Conservation (phyloP, 2,888 invertebrate genomes). For the Mimas tiliae region DNA sequence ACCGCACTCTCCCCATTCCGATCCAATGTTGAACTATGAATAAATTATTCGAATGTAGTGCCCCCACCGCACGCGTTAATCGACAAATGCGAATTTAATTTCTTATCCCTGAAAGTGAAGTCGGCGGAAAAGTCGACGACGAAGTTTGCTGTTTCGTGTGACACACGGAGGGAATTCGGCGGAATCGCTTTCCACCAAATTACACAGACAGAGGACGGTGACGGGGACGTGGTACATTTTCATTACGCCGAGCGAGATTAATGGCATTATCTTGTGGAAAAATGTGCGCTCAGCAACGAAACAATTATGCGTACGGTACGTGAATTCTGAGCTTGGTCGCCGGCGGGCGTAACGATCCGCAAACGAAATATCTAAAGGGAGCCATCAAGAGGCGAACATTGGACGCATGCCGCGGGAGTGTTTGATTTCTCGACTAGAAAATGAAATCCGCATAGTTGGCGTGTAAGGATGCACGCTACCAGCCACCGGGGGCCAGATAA, state of each 20-base stretch:
- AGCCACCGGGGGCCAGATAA: conserved; percentile 50
- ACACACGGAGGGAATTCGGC: conserved; percentile 53
- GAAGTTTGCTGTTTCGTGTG: conserved; percentile 46
- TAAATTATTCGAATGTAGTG: conserved; percentile 51
- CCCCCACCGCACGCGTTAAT: conserved; percentile 1
- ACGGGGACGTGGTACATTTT: conserved; percentile 63
- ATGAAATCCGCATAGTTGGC: conserved; percentile 66
- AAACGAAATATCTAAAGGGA: conserved; percentile 60
- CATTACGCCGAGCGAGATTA: conserved; percentile 70
- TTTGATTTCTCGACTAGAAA: conserved; percentile 81
- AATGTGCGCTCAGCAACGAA: conserved; percentile 64
- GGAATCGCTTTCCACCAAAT: conserved; percentile 61
- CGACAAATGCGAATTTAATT: conserved; percentile 55
- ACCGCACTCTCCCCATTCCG: conserved; percentile 45
- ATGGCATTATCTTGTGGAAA: conserved; percentile 75
- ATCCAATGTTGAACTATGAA: conserved; percentile 66
- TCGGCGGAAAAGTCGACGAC: conserved; percentile 41
- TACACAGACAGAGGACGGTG: conserved; percentile 51
- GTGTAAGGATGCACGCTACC: conserved; percentile 48
- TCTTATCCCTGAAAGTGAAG: conserved; percentile 50
- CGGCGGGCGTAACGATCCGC: conserved; percentile 56
- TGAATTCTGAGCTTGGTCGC: conserved; percentile 45
- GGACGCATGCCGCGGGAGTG: conserved; percentile 60
- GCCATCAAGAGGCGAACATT: conserved; percentile 55
- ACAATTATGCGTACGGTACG: conserved; percentile 64